A percentile compares a stretch with the other conserved stretches of the same genome.
phyloP scores from a whole-genome alignment of 2,888 invertebrate species.

The Sesia apiformis region DNA sequence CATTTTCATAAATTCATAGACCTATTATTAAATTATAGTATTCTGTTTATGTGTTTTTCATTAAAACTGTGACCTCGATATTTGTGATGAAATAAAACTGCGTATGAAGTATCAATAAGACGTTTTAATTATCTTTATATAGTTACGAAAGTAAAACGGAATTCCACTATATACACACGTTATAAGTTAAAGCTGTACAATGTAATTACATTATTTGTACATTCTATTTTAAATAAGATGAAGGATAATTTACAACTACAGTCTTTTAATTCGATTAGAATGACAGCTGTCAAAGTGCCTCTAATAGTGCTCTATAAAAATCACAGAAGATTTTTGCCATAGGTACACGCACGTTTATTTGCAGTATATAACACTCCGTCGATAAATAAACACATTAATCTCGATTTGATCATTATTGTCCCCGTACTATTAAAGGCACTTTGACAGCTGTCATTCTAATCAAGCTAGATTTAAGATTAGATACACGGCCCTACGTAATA shows the following conservation, averaged over 20 bases:
- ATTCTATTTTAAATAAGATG: conserved; percentile 5
- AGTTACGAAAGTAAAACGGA: conserved; percentile 22
- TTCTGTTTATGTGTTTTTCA: conserved; percentile 35
- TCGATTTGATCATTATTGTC: no score
- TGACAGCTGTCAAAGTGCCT: no score
- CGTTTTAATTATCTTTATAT: conserved; percentile 25
- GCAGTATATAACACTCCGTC: no score
- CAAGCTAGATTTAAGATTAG: not conserved
- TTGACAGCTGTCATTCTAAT: no score
- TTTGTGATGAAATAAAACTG: conserved; percentile 17
- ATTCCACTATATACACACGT: conserved; percentile 24
- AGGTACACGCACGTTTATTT: no score
- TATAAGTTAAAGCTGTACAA: conserved; percentile 22
- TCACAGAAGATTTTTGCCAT: no score
- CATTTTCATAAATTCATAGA: conserved; percentile 46
- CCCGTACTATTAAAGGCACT: no score
- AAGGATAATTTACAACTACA: not conserved
- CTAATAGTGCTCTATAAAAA: no score
- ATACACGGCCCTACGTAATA: not conserved
- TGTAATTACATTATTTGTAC: conserved; percentile 8
- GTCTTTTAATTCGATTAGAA: no score
- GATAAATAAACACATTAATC: no score
- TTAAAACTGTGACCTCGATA: not conserved
- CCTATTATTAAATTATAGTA: conserved; percentile 71
- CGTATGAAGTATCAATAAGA: conserved; percentile 14